phyloP scores from a whole-genome alignment of 2,888 invertebrate species.

The Mythimna pallens region DNA sequence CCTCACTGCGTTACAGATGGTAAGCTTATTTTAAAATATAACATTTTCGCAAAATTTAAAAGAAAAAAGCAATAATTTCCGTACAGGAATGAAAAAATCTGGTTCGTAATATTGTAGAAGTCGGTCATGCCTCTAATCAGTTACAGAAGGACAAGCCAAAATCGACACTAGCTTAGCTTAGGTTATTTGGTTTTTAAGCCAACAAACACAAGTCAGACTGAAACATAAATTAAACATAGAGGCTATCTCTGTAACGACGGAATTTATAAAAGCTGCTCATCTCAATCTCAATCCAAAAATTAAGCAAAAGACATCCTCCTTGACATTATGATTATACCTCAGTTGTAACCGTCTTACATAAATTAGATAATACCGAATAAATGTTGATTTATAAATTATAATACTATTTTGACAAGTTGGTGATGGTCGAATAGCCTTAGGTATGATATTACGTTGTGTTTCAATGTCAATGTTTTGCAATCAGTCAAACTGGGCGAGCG shows the following conservation, averaged over 20 bases:
- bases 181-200: background rate
- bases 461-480: slow-evolving; percentile 61
- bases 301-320: slow-evolving; percentile 33
- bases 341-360: slow-evolving; percentile 20
- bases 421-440: slow-evolving; percentile 25
- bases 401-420: slow-evolving; percentile 40
- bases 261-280: slow-evolving; percentile 18
- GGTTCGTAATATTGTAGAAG: background rate
- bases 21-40: slow-evolving; percentile 77
- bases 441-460: slow-evolving; percentile 39
- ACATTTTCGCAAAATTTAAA: background rate
- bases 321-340: slow-evolving; percentile 42
- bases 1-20: slow-evolving; percentile 97
- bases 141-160: slow-evolving; percentile 9
- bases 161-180: background rate
- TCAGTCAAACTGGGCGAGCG: slow-evolving; percentile 32
- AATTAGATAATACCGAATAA: slow-evolving; percentile 29
- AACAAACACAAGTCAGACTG: background rate
- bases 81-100: background rate
- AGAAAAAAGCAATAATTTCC: background rate
- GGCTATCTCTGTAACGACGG: slow-evolving; percentile 1
- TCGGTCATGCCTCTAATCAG: slow-evolving; percentile 2
- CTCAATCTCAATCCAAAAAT: slow-evolving; percentile 26
- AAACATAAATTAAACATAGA: slow-evolving; percentile 17
- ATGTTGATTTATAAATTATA: slow-evolving; percentile 27